Evolutionary conservation across 2,797 vertebrate genomes (phyloP), one percentile per base, ranked within the genome.

Genomic region (Parauchenoglanis punctatus): DNA sequence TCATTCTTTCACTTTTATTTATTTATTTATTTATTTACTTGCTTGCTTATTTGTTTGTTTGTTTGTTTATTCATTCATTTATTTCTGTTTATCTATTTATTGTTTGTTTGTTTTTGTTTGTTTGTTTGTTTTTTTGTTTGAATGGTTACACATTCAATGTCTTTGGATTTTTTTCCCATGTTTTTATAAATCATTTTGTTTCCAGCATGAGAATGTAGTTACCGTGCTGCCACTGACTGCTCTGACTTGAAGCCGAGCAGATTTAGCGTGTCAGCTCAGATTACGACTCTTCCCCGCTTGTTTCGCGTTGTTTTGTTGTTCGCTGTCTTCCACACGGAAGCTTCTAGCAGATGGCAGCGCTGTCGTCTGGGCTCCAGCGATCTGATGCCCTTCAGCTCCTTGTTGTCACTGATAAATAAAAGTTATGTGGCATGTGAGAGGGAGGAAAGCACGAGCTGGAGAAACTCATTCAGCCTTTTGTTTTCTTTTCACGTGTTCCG

Each of bases 381-480:
- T 89, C 68, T 67, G 83, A 87, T 81, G 85, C 87, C 72, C 87
- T 89, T 91, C 90, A 88, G 87, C 91, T 88, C 91, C 88, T 94
- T 93, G 94, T 92, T 94, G 93, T 90, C 89, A 61, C 88, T 87
- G 90, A 94, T 94, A 94, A 90, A 95, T 94, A 92, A 91, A 86
- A 86, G 87, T 90, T 87, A 90, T 91, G 92, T 90, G 81, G 87
- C 86, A 89, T 87, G 83, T 88, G 92, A 91, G 76, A 86, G 85
- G 88, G 89, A 85, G 85, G 78, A 88, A 28, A 25, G n/a, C 13
- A 28, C 5, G 28, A 86, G 73, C 52, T 52, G 75, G 75, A 89
- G 91, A 92, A 89, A 92, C 90, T 85, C 91, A 84, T 89, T 93
- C 92, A 88, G 88, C 91, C 92, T 91, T 94, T 93, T 92, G 91